phyloP scores from a whole-genome alignment of 2,113 vertebrate genomes.

The Nematolebias whitei region DNA sequence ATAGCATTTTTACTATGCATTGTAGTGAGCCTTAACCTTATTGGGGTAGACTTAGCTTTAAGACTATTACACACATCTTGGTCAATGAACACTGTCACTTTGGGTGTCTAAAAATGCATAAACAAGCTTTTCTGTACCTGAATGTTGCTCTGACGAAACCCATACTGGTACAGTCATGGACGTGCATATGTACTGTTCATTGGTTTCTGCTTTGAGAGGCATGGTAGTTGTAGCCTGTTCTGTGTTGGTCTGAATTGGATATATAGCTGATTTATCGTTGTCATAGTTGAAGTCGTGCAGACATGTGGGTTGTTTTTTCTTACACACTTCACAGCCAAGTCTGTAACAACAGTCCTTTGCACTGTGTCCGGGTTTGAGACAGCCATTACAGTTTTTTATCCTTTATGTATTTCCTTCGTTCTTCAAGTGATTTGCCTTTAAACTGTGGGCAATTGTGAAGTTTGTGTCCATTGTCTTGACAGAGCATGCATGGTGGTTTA shows the following conservation, averaged over 20 bases:
- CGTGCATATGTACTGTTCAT: not conserved
- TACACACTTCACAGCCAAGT: not conserved
- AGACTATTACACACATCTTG: not conserved
- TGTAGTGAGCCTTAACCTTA: not conserved
- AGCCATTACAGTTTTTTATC: too few species aligned
- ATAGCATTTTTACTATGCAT: not conserved
- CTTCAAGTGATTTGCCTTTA: not conserved
- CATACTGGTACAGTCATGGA: slow-evolving; percentile 5
- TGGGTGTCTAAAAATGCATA: slow-evolving; percentile 3
- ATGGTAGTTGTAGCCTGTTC: slow-evolving; percentile 1
- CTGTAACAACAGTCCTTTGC: not conserved
- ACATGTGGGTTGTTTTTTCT: not conserved
- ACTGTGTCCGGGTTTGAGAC: too few species aligned
- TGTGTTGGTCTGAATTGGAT: slow-evolving; percentile 1
- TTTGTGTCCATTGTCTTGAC: slow-evolving; percentile 2
- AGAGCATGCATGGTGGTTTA: not conserved
- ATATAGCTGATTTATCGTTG: not conserved
- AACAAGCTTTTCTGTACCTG: not conserved
- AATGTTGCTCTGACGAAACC: not conserved
- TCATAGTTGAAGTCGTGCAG: not conserved
- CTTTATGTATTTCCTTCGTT: not conserved
- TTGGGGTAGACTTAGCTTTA: not conserved
- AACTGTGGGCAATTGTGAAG: slow-evolving; percentile 15
- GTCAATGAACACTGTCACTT: not conserved
- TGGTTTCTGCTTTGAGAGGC: not conserved